phyloP scores from a whole-genome alignment of 1,140 invertebrate species.

The Drosophila albomicans region DNA sequence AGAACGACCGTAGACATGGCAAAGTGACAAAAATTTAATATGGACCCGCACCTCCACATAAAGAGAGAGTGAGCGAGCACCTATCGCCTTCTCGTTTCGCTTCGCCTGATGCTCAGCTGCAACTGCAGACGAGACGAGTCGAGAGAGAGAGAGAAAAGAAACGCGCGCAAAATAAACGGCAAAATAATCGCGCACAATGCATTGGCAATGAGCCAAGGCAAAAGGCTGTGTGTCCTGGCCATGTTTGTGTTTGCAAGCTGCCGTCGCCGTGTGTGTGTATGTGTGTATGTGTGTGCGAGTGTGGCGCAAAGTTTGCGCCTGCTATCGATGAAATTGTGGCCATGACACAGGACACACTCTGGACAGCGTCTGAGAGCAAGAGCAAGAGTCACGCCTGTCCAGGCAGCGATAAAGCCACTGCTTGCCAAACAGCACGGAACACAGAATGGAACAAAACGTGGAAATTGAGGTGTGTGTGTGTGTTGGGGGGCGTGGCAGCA shows the following conservation, averaged over 20 bases:
- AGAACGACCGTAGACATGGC: constrained; percentile 73
- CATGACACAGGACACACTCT: constrained; percentile 42
- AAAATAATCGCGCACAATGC: constrained; percentile 84
- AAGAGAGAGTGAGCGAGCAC: not conserved
- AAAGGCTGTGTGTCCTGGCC: constrained; percentile 20
- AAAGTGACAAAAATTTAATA: constrained; percentile 84
- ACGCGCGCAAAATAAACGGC: constrained; percentile 78
- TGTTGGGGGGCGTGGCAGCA: constrained; percentile 33
- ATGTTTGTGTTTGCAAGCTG: constrained; percentile 34
- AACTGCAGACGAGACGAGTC: constrained; percentile 14
- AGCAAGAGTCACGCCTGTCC: constrained; percentile 35
- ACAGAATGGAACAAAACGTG: constrained; percentile 15
- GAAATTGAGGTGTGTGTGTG: constrained; percentile 30
- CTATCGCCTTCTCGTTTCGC: not conserved
- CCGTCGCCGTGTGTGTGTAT: constrained; percentile 20
- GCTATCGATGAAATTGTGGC: constrained; percentile 80
- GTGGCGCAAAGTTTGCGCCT: constrained; percentile 49
- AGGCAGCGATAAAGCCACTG: constrained; percentile 43
- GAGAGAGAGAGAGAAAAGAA: constrained; percentile 36
- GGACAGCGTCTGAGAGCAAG: constrained; percentile 5
- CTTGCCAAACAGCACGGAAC: not conserved
- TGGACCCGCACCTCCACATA: constrained; percentile 49
- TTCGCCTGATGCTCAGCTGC: not conserved
- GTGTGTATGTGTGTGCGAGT: constrained; percentile 14
- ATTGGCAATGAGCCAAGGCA: constrained; percentile 77